Conservation (phyloP, 2,797 vertebrate genomes). For the Eidolon dupreanum region DNA sequence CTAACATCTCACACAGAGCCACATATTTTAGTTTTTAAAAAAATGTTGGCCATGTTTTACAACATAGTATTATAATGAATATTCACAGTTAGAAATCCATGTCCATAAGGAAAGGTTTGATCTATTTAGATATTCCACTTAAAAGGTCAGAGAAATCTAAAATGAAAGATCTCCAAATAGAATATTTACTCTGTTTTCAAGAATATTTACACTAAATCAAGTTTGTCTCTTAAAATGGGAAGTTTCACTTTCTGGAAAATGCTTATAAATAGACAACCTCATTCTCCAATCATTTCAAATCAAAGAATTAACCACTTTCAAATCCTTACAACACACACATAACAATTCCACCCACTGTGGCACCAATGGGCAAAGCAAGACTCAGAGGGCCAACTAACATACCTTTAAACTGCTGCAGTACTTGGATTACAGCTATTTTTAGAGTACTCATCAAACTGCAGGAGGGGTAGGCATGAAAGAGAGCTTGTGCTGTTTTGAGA, state of each 20-base stretch:
- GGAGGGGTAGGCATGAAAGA: neutral
- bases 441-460: neutral
- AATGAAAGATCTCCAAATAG: neutral
- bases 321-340: neutral
- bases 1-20: neutral
- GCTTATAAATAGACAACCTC: neutral
- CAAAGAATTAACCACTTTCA: neutral
- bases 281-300: neutral
- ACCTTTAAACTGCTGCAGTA: neutral
- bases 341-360: neutral
- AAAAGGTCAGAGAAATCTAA: conserved; percentile 20
- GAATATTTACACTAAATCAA: neutral
- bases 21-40: neutral
- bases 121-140: neutral
- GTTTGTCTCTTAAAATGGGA: conserved; percentile 31
- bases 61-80: neutral
- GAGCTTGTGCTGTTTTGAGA: neutral
- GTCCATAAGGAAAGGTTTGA: neutral
- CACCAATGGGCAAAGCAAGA: neutral
- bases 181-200: conserved; percentile 18
- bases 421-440: neutral
- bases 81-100: neutral
- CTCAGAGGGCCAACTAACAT: neutral
- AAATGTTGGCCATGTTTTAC: neutral
- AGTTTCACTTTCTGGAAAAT: neutral